Base-by-base conservation (phyloP, 2,113 vertebrate genomes). In the Sylvilagus bachmani region DNA sequence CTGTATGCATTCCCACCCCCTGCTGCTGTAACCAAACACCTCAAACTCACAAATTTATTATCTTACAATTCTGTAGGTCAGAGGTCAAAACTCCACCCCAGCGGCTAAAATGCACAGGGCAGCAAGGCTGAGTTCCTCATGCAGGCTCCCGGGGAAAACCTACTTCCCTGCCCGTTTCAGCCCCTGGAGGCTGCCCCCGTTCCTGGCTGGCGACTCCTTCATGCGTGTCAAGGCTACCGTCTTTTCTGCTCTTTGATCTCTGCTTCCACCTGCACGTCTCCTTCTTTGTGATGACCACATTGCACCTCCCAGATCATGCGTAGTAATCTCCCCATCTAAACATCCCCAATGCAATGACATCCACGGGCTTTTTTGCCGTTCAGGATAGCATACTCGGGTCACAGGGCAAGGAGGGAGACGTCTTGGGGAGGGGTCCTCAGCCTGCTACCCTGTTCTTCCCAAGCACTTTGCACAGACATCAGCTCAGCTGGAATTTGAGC, bases 41-140 rank as follows among this genome's bases (percentile, higher is more conserved):
- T 70, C 12, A 51, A 55, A 93, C 33, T 38, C 91, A 17, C n/a
- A n/a, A 25, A 74, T 82, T 51, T 78, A 58, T 93, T 82, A 69
- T 69, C 69, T 91, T 78, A 78, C 12, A 78, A 10, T 81, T 88
- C 62, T 78, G 21, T 36, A 33, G n/a, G n/a, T 83, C 58, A 49
- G 80, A 69, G 89, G 31, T 82, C 53, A 44, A 94, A 85, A 91
- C 55, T 87, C 69, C 71, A n/a, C 71, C 36, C 92, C 85, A 19
- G 25, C 29, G 49, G 17, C 62, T 71, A 16, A 69, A 94, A 49
- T 66, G 49, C n/a, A 55, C 33, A 71, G 5, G 22, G 69, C 49
- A 19, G 67, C 25, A 69, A 74, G 58, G 24, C 22, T 61, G 36
- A 55, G 25, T 69, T 89, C 70, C n/a, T 80, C 74, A 17, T 1